These are phyloP conservation scores for Cyclophora punctaria DNA, from an alignment of 2,888 invertebrate genomes.

Conservation along the genomic window DNA sequence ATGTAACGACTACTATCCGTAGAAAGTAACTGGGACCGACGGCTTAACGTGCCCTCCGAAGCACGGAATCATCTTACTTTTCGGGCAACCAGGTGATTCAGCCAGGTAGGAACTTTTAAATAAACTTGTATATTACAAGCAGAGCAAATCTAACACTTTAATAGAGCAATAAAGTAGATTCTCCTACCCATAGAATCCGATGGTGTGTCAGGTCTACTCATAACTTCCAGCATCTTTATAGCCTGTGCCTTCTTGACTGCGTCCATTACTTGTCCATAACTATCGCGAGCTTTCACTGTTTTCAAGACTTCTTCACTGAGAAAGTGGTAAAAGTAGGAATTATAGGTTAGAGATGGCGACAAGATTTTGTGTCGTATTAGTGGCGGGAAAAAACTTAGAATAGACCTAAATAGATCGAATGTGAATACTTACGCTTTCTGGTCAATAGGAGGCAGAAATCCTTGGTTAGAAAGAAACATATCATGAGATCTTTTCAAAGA, in stretches of 20 bases:
- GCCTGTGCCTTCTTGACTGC: slow-evolving; percentile 81
- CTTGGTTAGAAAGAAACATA: slow-evolving; percentile 95
- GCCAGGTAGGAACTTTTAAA: neutral
- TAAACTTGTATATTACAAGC: neutral
- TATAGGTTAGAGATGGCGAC: neutral
- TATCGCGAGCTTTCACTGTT: slow-evolving; percentile 86
- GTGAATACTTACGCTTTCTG: slow-evolving; percentile 82
- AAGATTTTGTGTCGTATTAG: no score
- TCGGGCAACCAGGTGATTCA: no score
- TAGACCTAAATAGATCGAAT: no score
- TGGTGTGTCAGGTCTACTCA: slow-evolving; percentile 50
- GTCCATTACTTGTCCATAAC: slow-evolving; percentile 89
- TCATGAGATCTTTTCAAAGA: slow-evolving; percentile 98
- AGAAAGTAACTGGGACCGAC: no score
- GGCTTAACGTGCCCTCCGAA: no score
- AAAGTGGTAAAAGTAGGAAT: neutral
- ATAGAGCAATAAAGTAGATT: neutral
- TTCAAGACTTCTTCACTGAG: slow-evolving; percentile 83
- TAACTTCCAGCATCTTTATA: slow-evolving; percentile 63
- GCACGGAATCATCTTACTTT: no score
- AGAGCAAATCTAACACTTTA: no score
- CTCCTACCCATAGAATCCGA: slow-evolving; percentile 46
- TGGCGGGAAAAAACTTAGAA: no score
- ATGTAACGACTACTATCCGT: no score
- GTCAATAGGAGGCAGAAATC: slow-evolving; percentile 87